These are phyloP conservation scores for Pimephales promelas DNA, from an alignment of 2,113 vertebrate genomes.

Conservation along the genomic window DNA sequence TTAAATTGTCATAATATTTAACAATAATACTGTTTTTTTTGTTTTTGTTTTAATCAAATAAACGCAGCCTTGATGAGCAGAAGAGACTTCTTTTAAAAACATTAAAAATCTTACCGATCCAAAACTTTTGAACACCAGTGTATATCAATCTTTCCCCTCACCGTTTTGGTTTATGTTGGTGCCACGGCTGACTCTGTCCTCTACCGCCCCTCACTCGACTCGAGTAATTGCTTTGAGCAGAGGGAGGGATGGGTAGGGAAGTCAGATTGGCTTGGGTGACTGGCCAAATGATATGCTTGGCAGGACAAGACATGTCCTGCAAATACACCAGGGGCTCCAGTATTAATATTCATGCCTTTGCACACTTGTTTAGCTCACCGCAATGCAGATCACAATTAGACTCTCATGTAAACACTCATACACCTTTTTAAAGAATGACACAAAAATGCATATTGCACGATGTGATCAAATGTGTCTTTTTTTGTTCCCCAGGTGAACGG, in stretches of 20 bases:
- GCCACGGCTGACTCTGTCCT: constrained; percentile 70
- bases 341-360: constrained; percentile 76
- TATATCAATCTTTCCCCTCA: neutral
- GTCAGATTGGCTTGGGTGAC: constrained; percentile 1
- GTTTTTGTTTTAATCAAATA: too few relatives aligned
- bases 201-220: constrained; percentile 69
- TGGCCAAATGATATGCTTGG: constrained; percentile 71
- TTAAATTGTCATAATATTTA: too few relatives aligned
- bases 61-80: too few relatives aligned
- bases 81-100: too few relatives aligned
- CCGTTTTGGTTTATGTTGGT: constrained; percentile 46
- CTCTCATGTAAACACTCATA: constrained; percentile 45
- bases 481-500: constrained; percentile 88
- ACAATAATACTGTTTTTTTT: too few relatives aligned
- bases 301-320: constrained; percentile 77
- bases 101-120: too few relatives aligned
- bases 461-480: constrained; percentile 14
- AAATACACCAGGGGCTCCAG: constrained; percentile 67
- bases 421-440: neutral
- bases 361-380: constrained; percentile 64
- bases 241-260: constrained; percentile 29
- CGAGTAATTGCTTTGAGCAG: constrained; percentile 75
- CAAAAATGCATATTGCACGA: neutral
- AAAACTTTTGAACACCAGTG: too few relatives aligned
- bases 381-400: constrained; percentile 71